Conservation (phyloP, 2,888 invertebrate genomes). For the Melanostoma scalare region DNA sequence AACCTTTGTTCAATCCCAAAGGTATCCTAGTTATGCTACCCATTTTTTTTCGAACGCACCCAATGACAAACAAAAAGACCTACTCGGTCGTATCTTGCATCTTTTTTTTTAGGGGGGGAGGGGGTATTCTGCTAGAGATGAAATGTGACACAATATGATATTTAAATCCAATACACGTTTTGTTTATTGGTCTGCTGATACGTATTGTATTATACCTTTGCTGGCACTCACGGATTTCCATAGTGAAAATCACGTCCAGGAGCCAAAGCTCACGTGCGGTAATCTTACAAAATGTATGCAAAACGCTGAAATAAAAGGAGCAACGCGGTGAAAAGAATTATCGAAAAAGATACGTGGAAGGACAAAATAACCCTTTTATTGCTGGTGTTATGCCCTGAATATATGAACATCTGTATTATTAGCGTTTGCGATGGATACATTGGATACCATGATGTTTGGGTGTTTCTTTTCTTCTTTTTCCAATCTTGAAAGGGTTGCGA, state of each 20-base stretch:
- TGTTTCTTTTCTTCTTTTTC: not conserved
- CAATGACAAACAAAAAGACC: too few relatives aligned
- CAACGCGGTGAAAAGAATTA: slow-evolving; percentile 61
- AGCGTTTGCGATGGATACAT: slow-evolving; percentile 33
- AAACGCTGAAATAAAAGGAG: slow-evolving; percentile 62
- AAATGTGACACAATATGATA: slow-evolving; percentile 66
- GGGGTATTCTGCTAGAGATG: slow-evolving; percentile 23
- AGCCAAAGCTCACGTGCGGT: slow-evolving; percentile 68
- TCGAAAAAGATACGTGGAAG: slow-evolving; percentile 72
- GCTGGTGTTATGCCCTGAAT: slow-evolving; percentile 51
- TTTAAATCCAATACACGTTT: slow-evolving; percentile 73
- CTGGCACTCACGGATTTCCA: slow-evolving; percentile 12
- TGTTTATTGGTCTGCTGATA: slow-evolving; percentile 72
- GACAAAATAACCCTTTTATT: slow-evolving; percentile 72
- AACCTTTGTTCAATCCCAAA: too few relatives aligned
- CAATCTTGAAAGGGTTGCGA: slow-evolving; percentile 14
- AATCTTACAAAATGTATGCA: slow-evolving; percentile 70
- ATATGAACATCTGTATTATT: slow-evolving; percentile 38
- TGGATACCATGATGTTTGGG: slow-evolving; percentile 11
- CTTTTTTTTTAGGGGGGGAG: slow-evolving; percentile 5
- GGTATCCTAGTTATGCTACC: too few relatives aligned
- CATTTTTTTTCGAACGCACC: too few relatives aligned
- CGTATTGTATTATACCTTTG: slow-evolving; percentile 56
- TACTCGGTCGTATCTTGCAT: not conserved
- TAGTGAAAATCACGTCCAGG: slow-evolving; percentile 66